Conservation (phyloP, 2,888 invertebrate species). For the Cantharis nigra region DNA sequence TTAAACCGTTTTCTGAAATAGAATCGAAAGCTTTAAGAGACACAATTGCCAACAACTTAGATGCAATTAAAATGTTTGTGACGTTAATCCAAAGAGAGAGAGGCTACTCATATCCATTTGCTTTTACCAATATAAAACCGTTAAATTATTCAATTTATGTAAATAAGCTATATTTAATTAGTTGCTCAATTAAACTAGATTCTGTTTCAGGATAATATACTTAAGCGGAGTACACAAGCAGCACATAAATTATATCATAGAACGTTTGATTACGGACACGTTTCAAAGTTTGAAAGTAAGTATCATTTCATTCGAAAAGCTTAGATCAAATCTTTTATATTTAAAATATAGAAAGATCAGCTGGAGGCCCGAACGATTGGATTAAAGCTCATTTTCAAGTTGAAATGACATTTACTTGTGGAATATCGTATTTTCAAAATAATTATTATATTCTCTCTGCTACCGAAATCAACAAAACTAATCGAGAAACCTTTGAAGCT, state of each 20-base stretch:
- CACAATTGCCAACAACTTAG: neutral
- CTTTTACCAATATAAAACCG: neutral
- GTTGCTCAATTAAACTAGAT: neutral
- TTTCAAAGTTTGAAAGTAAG: neutral
- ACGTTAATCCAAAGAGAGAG: neutral
- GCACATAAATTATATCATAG: neutral
- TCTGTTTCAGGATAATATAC: neutral
- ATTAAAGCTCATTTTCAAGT: slow-evolving; percentile 3
- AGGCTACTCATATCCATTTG: neutral
- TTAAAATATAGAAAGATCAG: neutral
- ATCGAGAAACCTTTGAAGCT: neutral
- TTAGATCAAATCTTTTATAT: neutral
- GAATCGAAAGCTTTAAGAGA: neutral
- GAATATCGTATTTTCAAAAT: neutral
- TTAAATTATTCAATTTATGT: neutral
- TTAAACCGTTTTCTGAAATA: neutral
- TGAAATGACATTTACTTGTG: neutral
- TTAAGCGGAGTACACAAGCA: neutral
- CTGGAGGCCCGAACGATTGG: slow-evolving; percentile 1
- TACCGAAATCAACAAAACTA: neutral
- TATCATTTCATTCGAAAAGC: neutral
- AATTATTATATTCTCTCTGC: neutral
- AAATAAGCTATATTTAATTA: neutral
- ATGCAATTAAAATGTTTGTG: neutral
- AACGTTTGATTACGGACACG: neutral